Evolutionary conservation across 2,888 invertebrate genomes (phyloP), one percentile per base, ranked within the genome.

Genomic region (Drosophila gaucha): DNA sequence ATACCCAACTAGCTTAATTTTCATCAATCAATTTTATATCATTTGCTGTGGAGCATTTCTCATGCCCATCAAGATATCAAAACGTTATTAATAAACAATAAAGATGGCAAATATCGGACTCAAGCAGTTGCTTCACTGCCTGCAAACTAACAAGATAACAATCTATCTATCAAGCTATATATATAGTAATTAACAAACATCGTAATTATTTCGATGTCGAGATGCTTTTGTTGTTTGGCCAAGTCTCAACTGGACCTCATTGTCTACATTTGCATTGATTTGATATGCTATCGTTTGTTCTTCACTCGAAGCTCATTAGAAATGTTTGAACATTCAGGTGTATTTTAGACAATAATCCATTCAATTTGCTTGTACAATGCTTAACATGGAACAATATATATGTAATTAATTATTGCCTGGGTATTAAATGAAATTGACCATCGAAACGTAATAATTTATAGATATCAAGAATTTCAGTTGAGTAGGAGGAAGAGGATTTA

Each of bases 71-170:
- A 12, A 44, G 46, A 49, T 55, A 55, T 41, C 31, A n/a, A 31
- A 38, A 20, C 50, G 36, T 56, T 63, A 65, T 76, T 71, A 71
- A 64, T 77, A 70, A 68, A 62, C 78, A 66, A 78, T 69, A 55
- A 62, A 62, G 56, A 57, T 49, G 46, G 60, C 64, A 57, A 54
- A 44, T 44, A 56, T 55, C 12, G 28, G 50, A 16, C 6, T 49
- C 10, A 10, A 31, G 28, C 33, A 33, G 26, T 24, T 18, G 49
- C 33, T 31, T 44, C 18, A 18, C 31, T 50, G 49, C 52, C 49
- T 52, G 38, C 36, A 30, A 36, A 43, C 30, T 9, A 20, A 30
- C 16, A 28, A 4, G n/a, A 46, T 10, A 12, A 20, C n/a, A 14
- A 28, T 30, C 8, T 28, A 39, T 30, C 10, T 22, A 26, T 20